A percentile compares a stretch with the other conserved stretches of the same genome.
phyloP scores from a whole-genome alignment of 2,888 invertebrate genomes.

The Drosophila fulvimacula region DNA sequence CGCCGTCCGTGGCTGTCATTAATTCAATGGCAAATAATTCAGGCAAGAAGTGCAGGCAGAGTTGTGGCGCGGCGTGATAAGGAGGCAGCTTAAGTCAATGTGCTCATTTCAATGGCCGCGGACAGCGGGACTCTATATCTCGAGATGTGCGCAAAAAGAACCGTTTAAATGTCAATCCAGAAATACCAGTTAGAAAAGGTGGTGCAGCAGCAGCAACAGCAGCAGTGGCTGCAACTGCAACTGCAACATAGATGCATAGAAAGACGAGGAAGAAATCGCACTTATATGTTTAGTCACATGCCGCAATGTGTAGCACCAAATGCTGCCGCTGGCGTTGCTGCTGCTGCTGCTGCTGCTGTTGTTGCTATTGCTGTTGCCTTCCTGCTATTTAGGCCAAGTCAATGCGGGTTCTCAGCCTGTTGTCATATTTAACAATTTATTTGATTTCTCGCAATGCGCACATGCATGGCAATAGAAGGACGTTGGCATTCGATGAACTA shows the following conservation, averaged over 20 bases:
- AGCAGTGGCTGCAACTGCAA: neutral
- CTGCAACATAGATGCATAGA: constrained; percentile 16
- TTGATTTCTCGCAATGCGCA: constrained; percentile 23
- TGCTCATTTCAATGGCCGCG: constrained; percentile 71
- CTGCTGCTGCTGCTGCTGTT: constrained; percentile 25
- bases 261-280: constrained; percentile 66
- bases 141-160: constrained; percentile 78
- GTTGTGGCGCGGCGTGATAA: constrained; percentile 49
- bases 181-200: constrained; percentile 81
- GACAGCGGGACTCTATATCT: constrained; percentile 63
- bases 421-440: constrained; percentile 50
- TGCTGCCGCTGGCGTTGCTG: constrained; percentile 35
- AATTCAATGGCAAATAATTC: constrained; percentile 59
- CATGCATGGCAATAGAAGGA: neutral
- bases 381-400: constrained; percentile 65
- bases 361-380: constrained; percentile 36
- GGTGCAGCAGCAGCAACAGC: constrained; percentile 49
- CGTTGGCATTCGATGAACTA: neutral
- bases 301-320: constrained; percentile 71
- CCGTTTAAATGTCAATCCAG: constrained; percentile 82
- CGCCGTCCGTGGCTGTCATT: constrained; percentile 27
- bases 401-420: constrained; percentile 41
- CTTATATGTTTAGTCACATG: constrained; percentile 72
- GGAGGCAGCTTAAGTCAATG: constrained; percentile 70
- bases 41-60: constrained; percentile 56